Percentiles rank a stretch among this genome's conserved stretches.
These are phyloP conservation scores for Drosophila lacteicornis DNA, from an alignment of 1,140 invertebrate genomes.

Conservation along the genomic window DNA sequence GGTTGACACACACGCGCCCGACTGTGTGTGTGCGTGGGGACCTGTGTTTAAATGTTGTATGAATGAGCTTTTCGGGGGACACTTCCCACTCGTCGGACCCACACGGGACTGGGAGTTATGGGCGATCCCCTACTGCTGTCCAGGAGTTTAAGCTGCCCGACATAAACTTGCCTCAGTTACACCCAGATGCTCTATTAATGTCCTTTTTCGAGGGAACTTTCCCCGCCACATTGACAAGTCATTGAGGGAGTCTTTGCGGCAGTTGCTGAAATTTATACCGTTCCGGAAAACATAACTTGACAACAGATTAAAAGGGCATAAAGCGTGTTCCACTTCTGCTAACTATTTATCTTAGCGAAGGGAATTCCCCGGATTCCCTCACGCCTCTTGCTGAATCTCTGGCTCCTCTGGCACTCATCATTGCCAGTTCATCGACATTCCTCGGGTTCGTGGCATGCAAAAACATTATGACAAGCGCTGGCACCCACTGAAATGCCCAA, in stretches of 20 bases:
- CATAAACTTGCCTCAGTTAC: constrained; percentile 73
- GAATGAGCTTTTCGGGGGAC: constrained; percentile 72
- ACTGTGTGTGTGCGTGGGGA: constrained; percentile 28
- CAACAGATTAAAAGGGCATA: constrained; percentile 46
- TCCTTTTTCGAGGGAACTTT: constrained; percentile 7
- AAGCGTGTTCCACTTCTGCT: constrained; percentile 31
- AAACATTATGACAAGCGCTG: constrained; percentile 24
- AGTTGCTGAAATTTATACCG: constrained; percentile 24
- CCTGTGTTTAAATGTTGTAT: constrained; percentile 75
- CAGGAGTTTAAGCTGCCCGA: constrained; percentile 51
- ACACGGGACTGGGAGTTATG: constrained; percentile 52
- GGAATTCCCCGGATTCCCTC: constrained; percentile 16
- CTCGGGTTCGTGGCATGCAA: constrained; percentile 20
- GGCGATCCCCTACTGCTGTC: constrained; percentile 29
- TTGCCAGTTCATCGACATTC: constrained; percentile 42
- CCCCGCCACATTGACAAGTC: constrained; percentile 43
- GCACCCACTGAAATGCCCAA: constrained; percentile 3
- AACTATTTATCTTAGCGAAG: constrained; percentile 6
- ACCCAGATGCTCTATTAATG: constrained; percentile 66
- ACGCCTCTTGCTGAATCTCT: constrained; percentile 6
- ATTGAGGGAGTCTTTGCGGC: constrained; percentile 26
- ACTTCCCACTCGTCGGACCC: constrained; percentile 40
- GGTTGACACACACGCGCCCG: constrained; percentile 58
- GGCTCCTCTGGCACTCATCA: background rate
- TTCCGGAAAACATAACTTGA: constrained; percentile 39